These are phyloP conservation scores for Gallinago paraguaiae DNA, from an alignment of 2,113 vertebrate species.

Conservation along the genomic window DNA sequence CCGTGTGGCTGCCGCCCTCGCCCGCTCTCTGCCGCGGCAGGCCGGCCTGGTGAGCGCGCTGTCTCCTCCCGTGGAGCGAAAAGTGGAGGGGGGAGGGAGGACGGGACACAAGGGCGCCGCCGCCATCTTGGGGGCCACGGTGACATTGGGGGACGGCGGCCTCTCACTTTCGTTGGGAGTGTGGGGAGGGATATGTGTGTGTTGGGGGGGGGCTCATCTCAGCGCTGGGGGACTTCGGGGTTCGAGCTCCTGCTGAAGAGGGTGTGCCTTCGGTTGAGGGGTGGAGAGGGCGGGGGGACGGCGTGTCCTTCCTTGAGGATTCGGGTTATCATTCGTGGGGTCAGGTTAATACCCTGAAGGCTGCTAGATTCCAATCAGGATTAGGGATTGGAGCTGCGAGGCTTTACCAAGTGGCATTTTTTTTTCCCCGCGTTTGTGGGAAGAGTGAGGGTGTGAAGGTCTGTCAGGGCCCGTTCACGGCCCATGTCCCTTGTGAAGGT, in stretches of 20 bases:
- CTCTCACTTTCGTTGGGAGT: fast-evolving
- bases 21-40: constrained; percentile 84
- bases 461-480: fast-evolving
- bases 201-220: fast-evolving
- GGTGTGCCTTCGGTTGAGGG: fast-evolving
- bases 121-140: not conserved
- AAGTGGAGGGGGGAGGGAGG: too few species aligned
- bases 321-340: fast-evolving
- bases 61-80: not conserved
- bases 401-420: too few species aligned
- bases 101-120: not conserved
- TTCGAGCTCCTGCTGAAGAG: fast-evolving
- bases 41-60: constrained; percentile 84
- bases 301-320: fast-evolving
- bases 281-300: fast-evolving
- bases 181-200: fast-evolving
- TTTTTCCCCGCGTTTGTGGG: fast-evolving
- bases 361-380: too few species aligned
- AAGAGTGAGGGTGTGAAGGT: not conserved
- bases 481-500: not conserved
- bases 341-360: not conserved
- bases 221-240: not conserved
- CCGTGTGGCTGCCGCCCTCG: constrained; percentile 87
- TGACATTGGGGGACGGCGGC: constrained; percentile 49
- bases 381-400: not conserved